Evolutionary conservation across 2,797 vertebrate genomes (phyloP).

Genomic region (Rallus crepitans): DNA sequence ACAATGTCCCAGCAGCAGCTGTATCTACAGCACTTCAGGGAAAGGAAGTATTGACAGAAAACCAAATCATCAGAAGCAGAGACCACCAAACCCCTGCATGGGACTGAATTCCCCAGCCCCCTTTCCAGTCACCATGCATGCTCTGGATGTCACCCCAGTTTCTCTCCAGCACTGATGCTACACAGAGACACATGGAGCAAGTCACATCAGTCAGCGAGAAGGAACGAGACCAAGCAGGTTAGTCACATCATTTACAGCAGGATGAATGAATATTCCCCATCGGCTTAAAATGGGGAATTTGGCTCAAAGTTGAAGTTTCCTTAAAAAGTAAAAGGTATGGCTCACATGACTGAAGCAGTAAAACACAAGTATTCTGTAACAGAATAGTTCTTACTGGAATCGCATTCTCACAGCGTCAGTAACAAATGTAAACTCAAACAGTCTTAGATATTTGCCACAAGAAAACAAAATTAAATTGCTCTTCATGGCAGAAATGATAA

Average conservation of each 20-base stretch:
- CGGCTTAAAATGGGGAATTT: neutral
- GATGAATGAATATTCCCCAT: neutral
- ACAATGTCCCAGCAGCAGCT: accelerated
- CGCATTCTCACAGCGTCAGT: neutral
- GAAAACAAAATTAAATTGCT: neutral
- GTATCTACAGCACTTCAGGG: neutral
- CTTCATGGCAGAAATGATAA: accelerated
- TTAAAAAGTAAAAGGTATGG: neutral
- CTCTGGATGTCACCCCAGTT: neutral
- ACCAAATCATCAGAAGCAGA: neutral
- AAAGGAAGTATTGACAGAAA: neutral
- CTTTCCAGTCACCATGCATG: neutral
- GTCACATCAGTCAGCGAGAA: neutral
- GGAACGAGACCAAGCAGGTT: neutral
- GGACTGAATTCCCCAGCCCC: neutral
- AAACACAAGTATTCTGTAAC: neutral
- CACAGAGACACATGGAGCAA: accelerated
- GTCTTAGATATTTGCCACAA: neutral
- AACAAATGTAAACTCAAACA: neutral
- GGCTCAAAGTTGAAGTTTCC: neutral
- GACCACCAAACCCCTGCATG: neutral
- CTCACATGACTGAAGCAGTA: neutral
- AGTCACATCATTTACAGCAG: neutral
- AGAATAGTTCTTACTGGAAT: neutral
- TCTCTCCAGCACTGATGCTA: neutral